Evolutionary conservation across 2,888 invertebrate genomes (phyloP).

Genomic region (Orthosia gracilis): DNA sequence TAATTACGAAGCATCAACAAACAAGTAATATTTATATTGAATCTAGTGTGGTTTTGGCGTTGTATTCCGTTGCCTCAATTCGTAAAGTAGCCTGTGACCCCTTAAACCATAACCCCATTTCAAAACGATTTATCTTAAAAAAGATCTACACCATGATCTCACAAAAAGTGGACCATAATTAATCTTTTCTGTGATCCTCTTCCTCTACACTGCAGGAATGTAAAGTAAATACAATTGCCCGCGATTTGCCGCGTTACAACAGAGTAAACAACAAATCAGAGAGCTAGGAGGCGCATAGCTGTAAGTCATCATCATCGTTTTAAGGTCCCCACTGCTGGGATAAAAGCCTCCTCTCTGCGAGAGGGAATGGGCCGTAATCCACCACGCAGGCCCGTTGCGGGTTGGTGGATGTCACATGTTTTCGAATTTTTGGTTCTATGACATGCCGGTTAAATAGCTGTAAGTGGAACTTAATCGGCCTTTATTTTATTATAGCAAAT

Average conservation of each 20-base stretch:
- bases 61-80: background rate
- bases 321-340: no score
- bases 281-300: background rate
- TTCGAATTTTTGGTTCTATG: no score
- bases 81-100: background rate
- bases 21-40: background rate
- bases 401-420: no score
- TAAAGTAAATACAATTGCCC: slow-evolving; percentile 43
- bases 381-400: no score
- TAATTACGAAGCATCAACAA: background rate
- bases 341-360: no score
- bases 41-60: background rate
- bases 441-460: no score
- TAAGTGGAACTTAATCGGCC: no score
- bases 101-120: background rate
- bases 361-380: no score
- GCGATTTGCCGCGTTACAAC: background rate
- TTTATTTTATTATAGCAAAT: no score
- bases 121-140: slow-evolving; percentile 28
- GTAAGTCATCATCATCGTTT: no score
- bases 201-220: slow-evolving; percentile 31
- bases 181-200: slow-evolving; percentile 32
- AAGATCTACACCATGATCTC: background rate
- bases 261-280: slow-evolving; percentile 11
- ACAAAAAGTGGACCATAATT: slow-evolving; percentile 29